Conservation (phyloP, 2,888 invertebrate genomes). For the Trachelus stipa region DNA sequence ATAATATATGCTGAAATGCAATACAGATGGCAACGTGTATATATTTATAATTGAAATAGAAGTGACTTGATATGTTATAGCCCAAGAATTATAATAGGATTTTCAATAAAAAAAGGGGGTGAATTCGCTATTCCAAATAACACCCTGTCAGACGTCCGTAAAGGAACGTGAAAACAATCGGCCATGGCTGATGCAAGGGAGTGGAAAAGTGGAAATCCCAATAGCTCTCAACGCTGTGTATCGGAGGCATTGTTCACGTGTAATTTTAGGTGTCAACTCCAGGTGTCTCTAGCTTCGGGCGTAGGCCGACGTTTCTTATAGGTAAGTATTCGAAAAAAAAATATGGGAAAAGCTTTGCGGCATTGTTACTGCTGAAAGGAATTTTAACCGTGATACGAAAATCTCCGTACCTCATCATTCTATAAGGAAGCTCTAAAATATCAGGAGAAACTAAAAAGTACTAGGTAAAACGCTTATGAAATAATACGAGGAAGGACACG, state of each 20-base stretch:
- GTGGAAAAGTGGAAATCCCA: slow-evolving; percentile 3
- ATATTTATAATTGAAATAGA: not conserved
- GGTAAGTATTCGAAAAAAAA: not conserved
- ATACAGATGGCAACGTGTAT: not conserved
- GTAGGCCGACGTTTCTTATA: not conserved
- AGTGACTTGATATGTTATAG: not conserved
- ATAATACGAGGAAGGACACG: not conserved
- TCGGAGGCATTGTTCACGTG: slow-evolving; percentile 11
- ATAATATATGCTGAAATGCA: not conserved
- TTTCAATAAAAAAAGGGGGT: not conserved
- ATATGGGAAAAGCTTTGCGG: not conserved
- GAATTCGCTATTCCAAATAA: not conserved
- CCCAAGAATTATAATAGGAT: not conserved
- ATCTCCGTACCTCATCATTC: too few species aligned
- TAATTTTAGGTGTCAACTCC: slow-evolving; percentile 16
- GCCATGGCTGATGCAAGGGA: not conserved
- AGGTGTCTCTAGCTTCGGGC: slow-evolving; percentile 5
- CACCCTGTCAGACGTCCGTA: not conserved
- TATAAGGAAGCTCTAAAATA: too few species aligned
- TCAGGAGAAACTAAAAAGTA: too few species aligned
- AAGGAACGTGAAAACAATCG: not conserved
- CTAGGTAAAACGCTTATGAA: not conserved
- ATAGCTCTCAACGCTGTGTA: slow-evolving; percentile 4
- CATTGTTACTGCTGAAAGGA: not conserved
- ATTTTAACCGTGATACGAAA: too few species aligned